phyloP scores from a whole-genome alignment of 2,888 invertebrate genomes.

The Ennomos fuscantarius region DNA sequence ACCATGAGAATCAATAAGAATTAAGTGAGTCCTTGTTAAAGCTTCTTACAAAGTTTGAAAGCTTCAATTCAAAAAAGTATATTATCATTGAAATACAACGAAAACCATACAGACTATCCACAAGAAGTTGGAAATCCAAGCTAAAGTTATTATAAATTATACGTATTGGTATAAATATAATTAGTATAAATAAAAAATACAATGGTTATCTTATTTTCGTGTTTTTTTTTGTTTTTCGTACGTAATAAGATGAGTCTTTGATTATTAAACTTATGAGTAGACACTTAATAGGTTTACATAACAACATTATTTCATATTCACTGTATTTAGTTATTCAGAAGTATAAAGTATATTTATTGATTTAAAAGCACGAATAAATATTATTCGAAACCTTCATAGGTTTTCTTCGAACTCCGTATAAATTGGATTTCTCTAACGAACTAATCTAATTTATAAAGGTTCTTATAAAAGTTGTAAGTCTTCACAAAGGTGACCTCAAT shows the following conservation, averaged over 20 bases:
- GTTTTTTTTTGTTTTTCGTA: too few species aligned
- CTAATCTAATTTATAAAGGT: constrained; percentile 22
- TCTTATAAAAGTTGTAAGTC: constrained; percentile 9
- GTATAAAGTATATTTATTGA: neutral
- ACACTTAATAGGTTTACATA: too few species aligned
- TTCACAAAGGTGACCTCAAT: constrained; percentile 15
- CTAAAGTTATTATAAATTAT: too few species aligned
- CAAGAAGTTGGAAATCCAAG: too few species aligned
- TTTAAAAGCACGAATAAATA: neutral
- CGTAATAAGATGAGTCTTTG: too few species aligned
- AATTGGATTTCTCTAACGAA: constrained; percentile 25
- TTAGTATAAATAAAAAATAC: too few species aligned
- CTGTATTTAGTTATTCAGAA: too few species aligned
- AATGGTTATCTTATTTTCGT: too few species aligned
- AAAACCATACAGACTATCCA: too few species aligned
- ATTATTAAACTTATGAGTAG: too few species aligned
- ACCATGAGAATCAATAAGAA: constrained; percentile 68
- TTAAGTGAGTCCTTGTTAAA: constrained; percentile 61
- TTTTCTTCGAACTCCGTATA: constrained; percentile 23
- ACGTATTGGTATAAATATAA: too few species aligned
- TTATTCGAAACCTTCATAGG: constrained; percentile 3
- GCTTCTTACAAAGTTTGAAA: constrained; percentile 29
- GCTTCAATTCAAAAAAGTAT: constrained; percentile 33
- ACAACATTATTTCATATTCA: too few species aligned
- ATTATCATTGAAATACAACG: constrained; percentile 11